Evolutionary conservation across 2,797 vertebrate species (phyloP).

Genomic region (Oreonectes daqikongensis): DNA sequence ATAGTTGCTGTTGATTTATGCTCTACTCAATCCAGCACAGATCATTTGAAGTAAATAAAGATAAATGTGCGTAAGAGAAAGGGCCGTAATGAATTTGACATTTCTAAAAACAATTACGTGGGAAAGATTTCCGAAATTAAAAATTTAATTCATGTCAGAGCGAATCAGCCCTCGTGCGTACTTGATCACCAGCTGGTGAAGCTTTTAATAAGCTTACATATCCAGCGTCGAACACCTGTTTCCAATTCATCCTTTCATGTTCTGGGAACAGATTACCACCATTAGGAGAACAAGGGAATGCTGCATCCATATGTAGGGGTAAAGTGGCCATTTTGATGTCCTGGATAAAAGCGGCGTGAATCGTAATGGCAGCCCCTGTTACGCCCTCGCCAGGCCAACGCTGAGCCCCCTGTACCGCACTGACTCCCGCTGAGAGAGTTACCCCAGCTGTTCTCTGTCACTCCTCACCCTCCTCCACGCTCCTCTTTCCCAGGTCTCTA

Average conservation of each 20-base stretch:
- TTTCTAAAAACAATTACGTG: conserved; percentile 21
- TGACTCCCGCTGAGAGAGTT: conserved; percentile 53
- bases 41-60: conserved; percentile 47
- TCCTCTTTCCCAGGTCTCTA: conserved; percentile 53
- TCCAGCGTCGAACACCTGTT: conserved; percentile 58
- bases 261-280: conserved; percentile 56
- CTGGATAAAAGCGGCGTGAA: conserved; percentile 24
- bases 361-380: conserved; percentile 40
- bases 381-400: not conserved
- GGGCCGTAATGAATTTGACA: conserved; percentile 50
- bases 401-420: conserved; percentile 32
- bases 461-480: conserved; percentile 53
- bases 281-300: conserved; percentile 44
- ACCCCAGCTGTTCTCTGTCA: conserved; percentile 63
- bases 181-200: conserved; percentile 13
- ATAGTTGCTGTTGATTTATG: conserved; percentile 24
- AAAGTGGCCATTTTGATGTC: conserved; percentile 54
- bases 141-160: conserved; percentile 56
- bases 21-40: conserved; percentile 22
- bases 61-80: conserved; percentile 41
- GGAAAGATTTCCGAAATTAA: conserved; percentile 32
- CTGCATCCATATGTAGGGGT: conserved; percentile 40
- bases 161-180: conserved; percentile 49
- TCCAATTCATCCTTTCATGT: conserved; percentile 58
- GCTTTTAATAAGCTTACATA: conserved; percentile 56